Evolutionary conservation across 2,113 vertebrate genomes (phyloP), one percentile per base, ranked within the genome.

Genomic region (Psephotus haematonotus): DNA sequence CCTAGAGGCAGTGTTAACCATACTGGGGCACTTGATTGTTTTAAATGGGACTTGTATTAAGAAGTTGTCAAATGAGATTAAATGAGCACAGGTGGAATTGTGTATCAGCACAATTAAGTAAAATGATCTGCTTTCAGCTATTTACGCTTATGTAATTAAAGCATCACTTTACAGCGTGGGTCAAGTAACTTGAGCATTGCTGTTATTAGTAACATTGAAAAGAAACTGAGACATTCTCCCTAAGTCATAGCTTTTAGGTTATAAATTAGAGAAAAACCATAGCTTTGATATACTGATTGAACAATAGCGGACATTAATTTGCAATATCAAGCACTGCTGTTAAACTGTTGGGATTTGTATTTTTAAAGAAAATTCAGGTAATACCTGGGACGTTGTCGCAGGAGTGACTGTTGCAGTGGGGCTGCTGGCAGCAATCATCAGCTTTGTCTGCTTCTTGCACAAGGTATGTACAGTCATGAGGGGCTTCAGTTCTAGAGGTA

Each of bases 361-460:
- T 93, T 94, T 86, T 83, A 69, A 90, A 94, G 82, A 74, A 57
- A 39, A 52, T 28, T 55, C 88, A 55, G 23, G 6, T 44, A 46
- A 15, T 9, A 2, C 24, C 1, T 0, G 1, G 68, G 7, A 1
- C 5, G 13, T 12, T 59, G 44, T 3, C 15, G 5, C 8, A 29
- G 64, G 1, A 77, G n/a, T 47, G 25, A 3, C 29, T 2, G 0
- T 0, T 46, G 2, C 6, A 41, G 10, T 17, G 23, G 0, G 5
- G 10, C 1, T 22, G 17, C 14, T 7, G 18, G 10, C 2, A 25
- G n/a, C 1, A 60, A 2, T 7, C 53, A 9, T 57, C 8, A 12
- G 5, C 55, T 57, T 33, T 22, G 31, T 11, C 23, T 25, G 0
- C 7, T 0, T 33, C 65, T 20, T 0, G 1, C 4, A 1, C 3